These are phyloP conservation scores for Orbicella faveolata DNA, from an alignment of 64 coral and sea anemone species.

Conservation along the genomic window DNA sequence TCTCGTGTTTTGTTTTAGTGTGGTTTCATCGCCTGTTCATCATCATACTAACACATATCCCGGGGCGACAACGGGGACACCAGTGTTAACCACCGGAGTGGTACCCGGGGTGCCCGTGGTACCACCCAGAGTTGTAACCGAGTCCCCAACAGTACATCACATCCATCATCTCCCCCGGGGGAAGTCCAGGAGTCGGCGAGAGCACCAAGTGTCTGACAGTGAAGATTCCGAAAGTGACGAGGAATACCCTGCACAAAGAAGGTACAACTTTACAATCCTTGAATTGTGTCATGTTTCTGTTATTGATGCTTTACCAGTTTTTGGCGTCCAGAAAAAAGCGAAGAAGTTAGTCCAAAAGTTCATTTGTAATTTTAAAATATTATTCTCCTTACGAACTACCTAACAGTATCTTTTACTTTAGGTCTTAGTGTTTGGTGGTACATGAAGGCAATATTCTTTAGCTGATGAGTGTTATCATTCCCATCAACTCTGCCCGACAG, in stretches of 20 bases:
- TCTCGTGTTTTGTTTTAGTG: conserved; percentile 5
- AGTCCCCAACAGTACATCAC: conserved; percentile 69
- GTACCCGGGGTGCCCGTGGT: conserved; percentile 10
- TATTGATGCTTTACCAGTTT: too few relatives aligned
- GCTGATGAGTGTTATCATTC: too few relatives aligned
- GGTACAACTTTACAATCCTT: not conserved
- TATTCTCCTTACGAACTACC: too few relatives aligned
- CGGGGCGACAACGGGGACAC: conserved; percentile 12
- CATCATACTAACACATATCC: conserved; percentile 81
- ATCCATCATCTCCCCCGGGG: conserved; percentile 76
- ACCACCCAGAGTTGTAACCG: conserved; percentile 22
- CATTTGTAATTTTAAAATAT: too few relatives aligned
- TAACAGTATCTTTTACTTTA: too few relatives aligned
- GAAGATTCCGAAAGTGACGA: conserved; percentile 82
- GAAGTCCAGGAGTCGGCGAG: conserved; percentile 17
- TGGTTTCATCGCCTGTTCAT: conserved; percentile 55
- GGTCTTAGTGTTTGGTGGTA: too few relatives aligned
- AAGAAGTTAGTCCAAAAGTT: too few relatives aligned
- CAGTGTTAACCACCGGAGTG: not conserved
- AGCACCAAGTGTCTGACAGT: conserved; percentile 1
- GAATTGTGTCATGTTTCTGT: not conserved
- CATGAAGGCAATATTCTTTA: too few relatives aligned
- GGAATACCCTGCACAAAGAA: conserved; percentile 25
- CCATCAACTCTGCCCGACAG: too few relatives aligned
- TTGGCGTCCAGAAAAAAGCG: too few relatives aligned